phyloP scores from a whole-genome alignment of 2,888 invertebrate species.

The Eupithecia subumbrata region DNA sequence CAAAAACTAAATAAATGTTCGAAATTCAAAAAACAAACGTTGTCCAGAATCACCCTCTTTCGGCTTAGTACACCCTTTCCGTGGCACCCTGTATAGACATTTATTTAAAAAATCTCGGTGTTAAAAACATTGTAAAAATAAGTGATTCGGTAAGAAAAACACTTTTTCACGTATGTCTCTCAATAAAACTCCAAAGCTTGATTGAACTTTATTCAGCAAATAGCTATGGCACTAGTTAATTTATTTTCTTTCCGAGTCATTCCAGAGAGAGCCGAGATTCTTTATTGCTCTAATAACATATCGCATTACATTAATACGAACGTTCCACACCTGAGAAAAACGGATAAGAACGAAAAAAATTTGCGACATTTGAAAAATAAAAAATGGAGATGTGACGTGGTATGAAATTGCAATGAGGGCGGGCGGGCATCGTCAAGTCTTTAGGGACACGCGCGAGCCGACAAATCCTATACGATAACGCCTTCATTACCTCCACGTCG shows the following conservation, averaged over 20 bases:
- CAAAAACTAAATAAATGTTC: no score
- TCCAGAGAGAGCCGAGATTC: background rate
- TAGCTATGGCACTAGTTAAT: background rate
- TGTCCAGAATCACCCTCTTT: no score
- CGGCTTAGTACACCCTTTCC: no score
- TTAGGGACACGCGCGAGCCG: conserved; percentile 43
- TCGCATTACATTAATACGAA: conserved; percentile 2
- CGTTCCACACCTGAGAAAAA: conserved; percentile 22
- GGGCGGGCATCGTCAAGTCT: conserved; percentile 41
- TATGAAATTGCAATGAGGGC: conserved; percentile 66
- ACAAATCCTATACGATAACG: conserved; percentile 72
- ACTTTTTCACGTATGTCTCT: conserved; percentile 42
- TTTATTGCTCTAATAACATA: conserved; percentile 6
- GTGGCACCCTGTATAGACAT: no score
- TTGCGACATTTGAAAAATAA: conserved; percentile 51
- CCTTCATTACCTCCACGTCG: conserved; percentile 80
- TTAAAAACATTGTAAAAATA: no score
- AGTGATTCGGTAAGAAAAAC: background rate
- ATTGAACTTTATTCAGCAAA: background rate
- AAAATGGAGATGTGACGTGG: conserved; percentile 57
- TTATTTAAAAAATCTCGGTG: no score
- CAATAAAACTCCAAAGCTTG: background rate
- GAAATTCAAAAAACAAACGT: no score
- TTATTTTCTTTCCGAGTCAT: background rate
- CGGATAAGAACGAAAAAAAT: conserved; percentile 19